Evolutionary conservation across 2,113 vertebrate species (phyloP), one percentile per base, ranked within the genome.

Genomic region (Oxyura jamaicensis): DNA sequence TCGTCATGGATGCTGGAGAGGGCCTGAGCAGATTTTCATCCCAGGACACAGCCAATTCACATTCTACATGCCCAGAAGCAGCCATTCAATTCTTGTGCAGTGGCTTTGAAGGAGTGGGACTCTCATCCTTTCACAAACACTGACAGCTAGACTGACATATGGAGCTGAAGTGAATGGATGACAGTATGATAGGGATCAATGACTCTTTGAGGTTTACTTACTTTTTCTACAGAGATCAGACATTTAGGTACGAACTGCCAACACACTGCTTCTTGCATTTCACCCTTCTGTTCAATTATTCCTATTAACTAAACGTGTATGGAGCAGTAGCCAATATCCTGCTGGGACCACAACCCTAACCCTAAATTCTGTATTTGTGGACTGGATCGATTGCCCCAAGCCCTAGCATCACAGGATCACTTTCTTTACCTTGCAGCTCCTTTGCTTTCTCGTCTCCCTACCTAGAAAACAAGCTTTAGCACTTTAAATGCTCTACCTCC

Each of bases 201-300:
- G 79, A 56, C 68, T 94, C 90, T 95, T 59, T 82, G 91, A 97
- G 78, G 67, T 93, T 97, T 94, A 84, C 85, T 94, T 97, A 90
- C 72, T 67, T 95, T 91, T 96, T 95, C 96, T 94, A 67, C 58
- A 78, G 81, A 78, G 53, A 96, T 91, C 91, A 87, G 85, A 97
- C 93, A 56, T 92, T 93, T 56, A 50, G 76, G 28, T 50, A 66
- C 36, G 81, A 95, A 75, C 73, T 75, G 82, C 69, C 82, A 86
- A 69, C 83, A 56, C 33, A 60, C 46, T 39, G n/a, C 73, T 59
- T 63, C 78, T 86, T 79, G 83, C 22, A 46, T 83, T 95, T 95
- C 80, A 66, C 50, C 17, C 26, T 36, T 39, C 95, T 66, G 36
- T 71, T 91, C 69, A 75, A 11, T 25, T 52, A 2, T 20, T 80